A percentile compares a stretch with the other conserved stretches of the same genome.
Evolutionary conservation across 2,797 vertebrate species (phyloP).

Genomic region (Cynopterus sphinx): DNA sequence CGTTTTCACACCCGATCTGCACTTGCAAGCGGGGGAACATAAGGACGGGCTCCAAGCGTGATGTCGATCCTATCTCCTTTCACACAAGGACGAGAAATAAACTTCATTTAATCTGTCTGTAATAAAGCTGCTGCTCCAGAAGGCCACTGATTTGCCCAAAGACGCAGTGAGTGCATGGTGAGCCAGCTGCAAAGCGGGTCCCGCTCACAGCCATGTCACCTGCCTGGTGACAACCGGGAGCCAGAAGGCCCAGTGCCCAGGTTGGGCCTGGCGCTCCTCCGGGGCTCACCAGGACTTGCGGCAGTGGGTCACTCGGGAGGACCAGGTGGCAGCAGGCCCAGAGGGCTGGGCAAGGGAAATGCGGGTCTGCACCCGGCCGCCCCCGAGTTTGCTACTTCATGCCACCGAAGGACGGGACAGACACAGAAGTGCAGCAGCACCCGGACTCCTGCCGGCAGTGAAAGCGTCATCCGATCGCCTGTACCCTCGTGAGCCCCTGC

Average conservation of each 20-base stretch:
- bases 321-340: accelerated
- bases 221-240: accelerated
- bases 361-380: accelerated
- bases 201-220: not conserved
- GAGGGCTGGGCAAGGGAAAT: not conserved
- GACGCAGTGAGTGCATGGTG: accelerated
- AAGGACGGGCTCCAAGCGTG: accelerated
- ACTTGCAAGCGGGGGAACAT: accelerated
- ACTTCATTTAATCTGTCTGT: not conserved
- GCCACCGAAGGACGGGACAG: accelerated
- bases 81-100: accelerated
- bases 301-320: accelerated
- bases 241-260: accelerated
- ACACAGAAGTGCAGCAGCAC: too few species aligned
- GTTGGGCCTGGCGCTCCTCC: accelerated
- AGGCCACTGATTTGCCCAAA: not conserved
- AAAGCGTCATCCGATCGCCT: accelerated
- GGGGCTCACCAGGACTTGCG: not conserved
- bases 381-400: accelerated
- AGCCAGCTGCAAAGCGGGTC: not conserved
- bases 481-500: not conserved
- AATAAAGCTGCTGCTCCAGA: accelerated
- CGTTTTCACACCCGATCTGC: not conserved
- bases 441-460: accelerated
- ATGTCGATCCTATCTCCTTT: accelerated